Evolutionary conservation across 2,797 vertebrate genomes (phyloP).

Genomic region (Anableps anableps): DNA sequence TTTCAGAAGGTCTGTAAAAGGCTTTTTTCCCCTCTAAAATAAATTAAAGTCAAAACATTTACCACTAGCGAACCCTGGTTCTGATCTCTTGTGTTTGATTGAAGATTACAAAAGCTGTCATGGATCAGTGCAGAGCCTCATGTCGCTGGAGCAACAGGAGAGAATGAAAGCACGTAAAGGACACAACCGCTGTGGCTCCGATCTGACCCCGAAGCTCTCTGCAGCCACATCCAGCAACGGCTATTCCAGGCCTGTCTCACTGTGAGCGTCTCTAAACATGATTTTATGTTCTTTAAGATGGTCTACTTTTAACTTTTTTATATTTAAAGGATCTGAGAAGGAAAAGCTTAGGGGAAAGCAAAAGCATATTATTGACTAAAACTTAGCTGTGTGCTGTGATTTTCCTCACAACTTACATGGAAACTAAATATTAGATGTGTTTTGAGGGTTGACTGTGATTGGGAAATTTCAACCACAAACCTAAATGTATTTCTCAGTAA

Average conservation of each 20-base stretch:
- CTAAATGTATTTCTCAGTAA: too few relatives aligned
- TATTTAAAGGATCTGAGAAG: background rate
- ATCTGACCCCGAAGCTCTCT: constrained; percentile 85
- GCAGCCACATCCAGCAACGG: constrained; percentile 88
- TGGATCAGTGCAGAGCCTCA: constrained; percentile 92
- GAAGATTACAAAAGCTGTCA: constrained; percentile 93
- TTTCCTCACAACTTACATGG: background rate
- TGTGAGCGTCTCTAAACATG: constrained; percentile 82
- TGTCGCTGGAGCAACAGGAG: constrained; percentile 88
- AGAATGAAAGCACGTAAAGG: constrained; percentile 44
- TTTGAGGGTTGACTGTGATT: background rate
- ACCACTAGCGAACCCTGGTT: background rate
- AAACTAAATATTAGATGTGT: background rate
- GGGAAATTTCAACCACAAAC: too few relatives aligned
- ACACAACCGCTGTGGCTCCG: constrained; percentile 70
- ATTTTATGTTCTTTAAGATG: background rate
- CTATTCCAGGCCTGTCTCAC: constrained; percentile 91
- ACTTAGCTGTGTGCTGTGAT: background rate
- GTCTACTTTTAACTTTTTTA: background rate
- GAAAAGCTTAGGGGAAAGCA: background rate
- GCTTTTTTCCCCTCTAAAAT: background rate
- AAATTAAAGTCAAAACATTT: background rate
- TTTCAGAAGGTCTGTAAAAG: constrained; percentile 79
- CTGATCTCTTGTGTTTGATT: constrained; percentile 12
- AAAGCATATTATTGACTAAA: background rate